Evolutionary conservation across 2,888 invertebrate species (phyloP).

Genomic region (Metacarcinus magister): DNA sequence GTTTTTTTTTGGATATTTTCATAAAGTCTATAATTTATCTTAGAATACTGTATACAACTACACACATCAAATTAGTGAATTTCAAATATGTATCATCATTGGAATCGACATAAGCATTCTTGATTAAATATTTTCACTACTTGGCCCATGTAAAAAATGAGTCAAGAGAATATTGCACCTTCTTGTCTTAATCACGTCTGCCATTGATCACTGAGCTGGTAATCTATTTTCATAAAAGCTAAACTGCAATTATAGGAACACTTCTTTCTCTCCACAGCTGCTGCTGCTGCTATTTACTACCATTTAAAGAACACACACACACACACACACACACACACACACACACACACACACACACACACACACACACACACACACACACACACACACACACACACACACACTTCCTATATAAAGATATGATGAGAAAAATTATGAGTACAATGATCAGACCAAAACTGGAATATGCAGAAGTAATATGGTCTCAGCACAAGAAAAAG

Average conservation of each 20-base stretch:
- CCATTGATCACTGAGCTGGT: neutral
- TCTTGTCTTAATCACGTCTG: neutral
- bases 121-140: neutral
- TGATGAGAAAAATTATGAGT: no score
- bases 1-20: no score
- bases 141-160: neutral
- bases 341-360: no score
- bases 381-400: neutral
- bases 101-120: neutral
- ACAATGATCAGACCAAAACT: no score
- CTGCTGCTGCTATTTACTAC: neutral
- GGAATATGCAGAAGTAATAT: no score
- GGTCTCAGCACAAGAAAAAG: no score
- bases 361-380: neutral
- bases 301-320: no score
- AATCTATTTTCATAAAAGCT: neutral
- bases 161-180: neutral
- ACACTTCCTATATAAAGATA: no score
- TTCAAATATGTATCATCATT: neutral
- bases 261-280: neutral
- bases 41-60: neutral
- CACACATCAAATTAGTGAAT: neutral
- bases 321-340: no score
- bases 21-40: no score
- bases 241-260: neutral